phyloP scores from a whole-genome alignment of 2,113 vertebrate genomes.

The Malurus elegans region DNA sequence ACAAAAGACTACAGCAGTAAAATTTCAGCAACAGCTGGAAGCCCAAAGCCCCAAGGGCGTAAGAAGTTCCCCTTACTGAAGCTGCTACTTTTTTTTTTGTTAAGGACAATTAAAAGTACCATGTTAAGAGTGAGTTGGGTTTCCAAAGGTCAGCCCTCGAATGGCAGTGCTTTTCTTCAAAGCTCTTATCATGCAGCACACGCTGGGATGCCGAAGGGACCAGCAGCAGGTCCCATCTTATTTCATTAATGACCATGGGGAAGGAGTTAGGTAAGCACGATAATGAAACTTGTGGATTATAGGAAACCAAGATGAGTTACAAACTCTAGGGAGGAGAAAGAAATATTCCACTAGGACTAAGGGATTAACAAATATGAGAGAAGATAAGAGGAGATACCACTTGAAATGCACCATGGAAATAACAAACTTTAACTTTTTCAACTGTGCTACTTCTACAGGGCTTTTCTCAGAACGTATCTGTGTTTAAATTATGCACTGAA shows the following conservation, averaged over 20 bases:
- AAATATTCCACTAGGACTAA: not conserved
- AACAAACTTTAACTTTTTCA: not conserved
- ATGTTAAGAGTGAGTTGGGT: not conserved
- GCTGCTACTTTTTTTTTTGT: not conserved
- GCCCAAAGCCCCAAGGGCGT: not conserved
- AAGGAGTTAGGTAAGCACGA: not conserved
- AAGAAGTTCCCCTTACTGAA: not conserved
- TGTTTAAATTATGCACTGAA: not conserved
- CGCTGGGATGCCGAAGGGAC: constrained; percentile 1
- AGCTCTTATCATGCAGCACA: not conserved
- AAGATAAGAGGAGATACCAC: not conserved
- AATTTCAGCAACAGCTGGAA: constrained; percentile 39
- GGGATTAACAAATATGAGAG: not conserved
- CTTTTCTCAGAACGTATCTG: not conserved
- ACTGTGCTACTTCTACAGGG: not conserved
- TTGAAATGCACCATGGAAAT: not conserved
- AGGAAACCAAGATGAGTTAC: not conserved
- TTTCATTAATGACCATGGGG: not conserved
- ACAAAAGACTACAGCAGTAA: constrained; percentile 43
- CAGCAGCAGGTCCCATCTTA: not conserved
- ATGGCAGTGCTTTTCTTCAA: constrained; percentile 16
- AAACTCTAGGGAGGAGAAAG: not conserved
- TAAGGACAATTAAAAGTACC: constrained; percentile 19
- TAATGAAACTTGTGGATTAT: not conserved
- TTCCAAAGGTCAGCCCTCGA: constrained; percentile 18